Percentiles rank a stretch among this genome's conserved stretches.
Conservation (phyloP, 2,113 vertebrate species). For the Procavia capensis region DNA sequence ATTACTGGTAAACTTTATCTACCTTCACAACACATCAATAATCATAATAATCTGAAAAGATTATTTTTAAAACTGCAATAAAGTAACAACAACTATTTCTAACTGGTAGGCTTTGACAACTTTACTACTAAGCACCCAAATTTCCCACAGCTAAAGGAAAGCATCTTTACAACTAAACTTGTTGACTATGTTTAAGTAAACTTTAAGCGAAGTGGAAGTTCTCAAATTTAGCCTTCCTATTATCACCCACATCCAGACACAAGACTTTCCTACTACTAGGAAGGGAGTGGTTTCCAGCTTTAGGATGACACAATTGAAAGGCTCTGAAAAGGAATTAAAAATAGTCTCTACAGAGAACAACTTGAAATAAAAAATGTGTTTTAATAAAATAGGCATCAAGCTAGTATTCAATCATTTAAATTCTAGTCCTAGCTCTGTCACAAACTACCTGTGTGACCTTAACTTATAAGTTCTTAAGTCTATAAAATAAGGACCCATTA, state of each 20-base stretch:
- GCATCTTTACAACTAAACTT: conserved; percentile 52
- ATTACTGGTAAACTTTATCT: conserved; percentile 2
- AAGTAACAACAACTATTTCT: conserved; percentile 56
- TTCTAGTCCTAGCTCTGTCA: conserved; percentile 5
- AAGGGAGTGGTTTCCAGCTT: conserved; percentile 80
- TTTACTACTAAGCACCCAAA: conserved; percentile 52
- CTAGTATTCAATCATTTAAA: conserved; percentile 24
- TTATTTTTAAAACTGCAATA: conserved; percentile 6
- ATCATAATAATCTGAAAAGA: conserved; percentile 40
- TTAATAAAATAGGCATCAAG: conserved; percentile 60
- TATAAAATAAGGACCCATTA: neutral
- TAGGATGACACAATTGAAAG: conserved; percentile 68
- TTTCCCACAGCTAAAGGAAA: conserved; percentile 32
- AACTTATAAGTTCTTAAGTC: conserved; percentile 19
- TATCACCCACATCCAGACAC: conserved; percentile 71
- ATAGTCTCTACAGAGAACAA: conserved; percentile 57
- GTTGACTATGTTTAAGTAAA: conserved; percentile 34
- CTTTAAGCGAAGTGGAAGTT: conserved; percentile 11
- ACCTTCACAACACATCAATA: conserved; percentile 41
- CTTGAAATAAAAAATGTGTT: conserved; percentile 39
- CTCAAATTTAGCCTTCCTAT: conserved; percentile 58
- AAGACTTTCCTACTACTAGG: conserved; percentile 63
- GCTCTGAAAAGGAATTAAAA: conserved; percentile 65
- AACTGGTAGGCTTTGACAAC: neutral
- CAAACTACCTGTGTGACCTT: conserved; percentile 3